phyloP scores from a whole-genome alignment of 2,113 vertebrate species.

The Pangasianodon hypophthalmus region DNA sequence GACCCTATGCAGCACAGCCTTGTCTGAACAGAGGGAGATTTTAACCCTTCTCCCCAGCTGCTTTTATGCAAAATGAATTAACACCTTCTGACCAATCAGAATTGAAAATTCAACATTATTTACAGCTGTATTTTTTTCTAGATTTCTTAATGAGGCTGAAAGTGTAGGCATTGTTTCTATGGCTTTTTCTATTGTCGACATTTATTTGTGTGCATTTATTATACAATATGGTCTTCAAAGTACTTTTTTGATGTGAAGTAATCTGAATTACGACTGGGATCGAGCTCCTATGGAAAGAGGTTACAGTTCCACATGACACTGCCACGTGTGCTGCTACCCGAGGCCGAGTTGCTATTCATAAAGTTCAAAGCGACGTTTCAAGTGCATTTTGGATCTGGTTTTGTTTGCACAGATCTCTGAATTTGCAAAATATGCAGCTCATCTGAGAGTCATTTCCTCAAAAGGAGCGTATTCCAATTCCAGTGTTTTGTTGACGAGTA shows the following conservation, averaged over 20 bases:
- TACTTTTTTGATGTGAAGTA: not conserved
- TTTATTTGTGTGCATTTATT: not conserved
- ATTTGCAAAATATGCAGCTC: constrained; percentile 3
- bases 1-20: not conserved
- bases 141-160: too few relatives aligned
- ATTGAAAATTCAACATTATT: not conserved
- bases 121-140: too few relatives aligned
- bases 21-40: not conserved
- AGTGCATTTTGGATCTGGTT: constrained; percentile 1
- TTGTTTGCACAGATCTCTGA: not conserved
- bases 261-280: not conserved
- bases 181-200: not conserved
- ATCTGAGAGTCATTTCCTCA: constrained; percentile 23
- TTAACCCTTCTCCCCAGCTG: not conserved
- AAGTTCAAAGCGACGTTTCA: constrained; percentile 3
- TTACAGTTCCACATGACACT: not conserved
- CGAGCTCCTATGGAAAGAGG: not conserved
- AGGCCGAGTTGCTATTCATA: not conserved
- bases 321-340: not conserved
- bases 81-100: not conserved
- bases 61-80: not conserved
- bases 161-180: not conserved
- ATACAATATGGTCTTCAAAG: not conserved
- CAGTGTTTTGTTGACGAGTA: not conserved
- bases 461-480: not conserved